Evolutionary conservation across 2,797 vertebrate genomes (phyloP).

Genomic region (Dendrocincla fuliginosa): DNA sequence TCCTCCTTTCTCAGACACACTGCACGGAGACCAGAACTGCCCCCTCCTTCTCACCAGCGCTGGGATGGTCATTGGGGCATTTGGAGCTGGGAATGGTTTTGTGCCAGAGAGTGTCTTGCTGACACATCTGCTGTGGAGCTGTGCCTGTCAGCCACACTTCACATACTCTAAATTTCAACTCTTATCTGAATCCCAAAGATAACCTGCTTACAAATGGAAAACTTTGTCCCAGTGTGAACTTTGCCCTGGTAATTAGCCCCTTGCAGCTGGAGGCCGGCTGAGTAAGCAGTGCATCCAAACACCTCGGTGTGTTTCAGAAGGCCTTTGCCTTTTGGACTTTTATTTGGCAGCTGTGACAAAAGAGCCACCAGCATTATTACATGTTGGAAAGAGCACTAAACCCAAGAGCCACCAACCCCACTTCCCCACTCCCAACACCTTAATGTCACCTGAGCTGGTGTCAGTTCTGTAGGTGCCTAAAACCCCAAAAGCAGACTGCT

Average conservation of each 20-base stretch:
- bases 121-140: not conserved
- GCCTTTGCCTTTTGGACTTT: conserved; percentile 34
- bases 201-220: not conserved
- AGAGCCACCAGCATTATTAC: not conserved
- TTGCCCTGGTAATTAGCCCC: not conserved
- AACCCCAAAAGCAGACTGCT: not conserved
- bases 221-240: conserved; percentile 1
- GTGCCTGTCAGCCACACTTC: not conserved
- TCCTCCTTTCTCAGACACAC: not conserved
- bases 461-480: not conserved
- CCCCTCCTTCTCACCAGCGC: rapidly evolving
- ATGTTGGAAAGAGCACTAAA: not conserved
- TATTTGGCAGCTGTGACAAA: not conserved
- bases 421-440: rapidly evolving
- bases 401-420: not conserved
- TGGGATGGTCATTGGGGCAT: not conserved
- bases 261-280: not conserved
- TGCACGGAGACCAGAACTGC: rapidly evolving
- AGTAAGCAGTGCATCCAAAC: not conserved
- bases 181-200: conserved; percentile 25
- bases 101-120: not conserved
- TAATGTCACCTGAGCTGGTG: rapidly evolving
- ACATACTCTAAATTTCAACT: not conserved
- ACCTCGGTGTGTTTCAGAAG: not conserved
- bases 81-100: not conserved